Conservation (phyloP, 92 coral and sea anemone species). For the Paramuricea clavata region DNA sequence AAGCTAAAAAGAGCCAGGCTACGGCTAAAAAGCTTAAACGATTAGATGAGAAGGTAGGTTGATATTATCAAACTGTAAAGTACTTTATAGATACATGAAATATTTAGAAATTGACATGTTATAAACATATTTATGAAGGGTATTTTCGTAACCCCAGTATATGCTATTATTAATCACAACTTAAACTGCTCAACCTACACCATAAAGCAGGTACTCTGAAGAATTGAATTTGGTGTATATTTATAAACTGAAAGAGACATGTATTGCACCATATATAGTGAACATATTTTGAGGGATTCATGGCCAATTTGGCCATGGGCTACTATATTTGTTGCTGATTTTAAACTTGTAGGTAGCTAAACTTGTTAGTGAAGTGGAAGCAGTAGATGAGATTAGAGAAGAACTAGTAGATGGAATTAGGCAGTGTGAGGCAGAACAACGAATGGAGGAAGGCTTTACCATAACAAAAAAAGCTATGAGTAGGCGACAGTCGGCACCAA, state of each 20-base stretch:
- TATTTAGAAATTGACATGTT: no score
- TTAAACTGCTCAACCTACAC: no score
- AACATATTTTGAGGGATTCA: no score
- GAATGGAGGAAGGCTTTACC: background rate
- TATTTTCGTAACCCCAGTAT: no score
- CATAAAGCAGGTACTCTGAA: no score
- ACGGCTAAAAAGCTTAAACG: background rate
- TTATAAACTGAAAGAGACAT: no score
- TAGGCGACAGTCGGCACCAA: constrained; percentile 6
- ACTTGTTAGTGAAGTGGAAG: constrained; percentile 3
- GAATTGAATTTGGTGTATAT: no score
- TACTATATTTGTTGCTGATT: background rate
- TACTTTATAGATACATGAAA: background rate
- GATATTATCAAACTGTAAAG: no score
- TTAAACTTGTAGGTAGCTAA: background rate
- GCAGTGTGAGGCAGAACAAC: background rate
- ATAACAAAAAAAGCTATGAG: background rate
- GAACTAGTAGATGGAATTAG: background rate
- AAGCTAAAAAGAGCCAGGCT: background rate
- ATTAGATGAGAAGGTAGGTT: background rate
- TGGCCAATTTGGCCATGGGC: background rate
- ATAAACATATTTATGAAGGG: no score
- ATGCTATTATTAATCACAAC: no score
- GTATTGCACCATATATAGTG: no score
- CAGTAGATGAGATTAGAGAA: background rate